Conservation (phyloP, 2,113 vertebrate species). For the Hydrolagus affinis region DNA sequence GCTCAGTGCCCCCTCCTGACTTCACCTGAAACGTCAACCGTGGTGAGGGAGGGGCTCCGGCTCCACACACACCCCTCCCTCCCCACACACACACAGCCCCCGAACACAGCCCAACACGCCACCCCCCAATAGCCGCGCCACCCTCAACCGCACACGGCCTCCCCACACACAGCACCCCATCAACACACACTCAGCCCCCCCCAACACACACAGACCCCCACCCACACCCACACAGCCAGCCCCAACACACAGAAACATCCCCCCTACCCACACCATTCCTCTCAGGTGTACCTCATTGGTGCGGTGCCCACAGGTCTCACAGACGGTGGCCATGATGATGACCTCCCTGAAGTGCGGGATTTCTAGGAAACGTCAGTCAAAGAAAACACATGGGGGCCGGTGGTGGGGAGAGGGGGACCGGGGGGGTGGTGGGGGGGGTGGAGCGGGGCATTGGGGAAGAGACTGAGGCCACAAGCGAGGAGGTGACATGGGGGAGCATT, state of each 20-base stretch:
- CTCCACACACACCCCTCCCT: too few relatives aligned
- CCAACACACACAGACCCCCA: too few relatives aligned
- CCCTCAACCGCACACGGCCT: not conserved
- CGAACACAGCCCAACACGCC: too few relatives aligned
- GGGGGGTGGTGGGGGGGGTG: too few relatives aligned
- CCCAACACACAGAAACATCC: not conserved
- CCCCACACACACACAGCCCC: too few relatives aligned
- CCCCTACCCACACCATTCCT: not conserved
- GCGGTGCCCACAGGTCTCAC: conserved; percentile 78
- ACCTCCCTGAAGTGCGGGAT: conserved; percentile 97
- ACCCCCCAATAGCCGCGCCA: too few relatives aligned
- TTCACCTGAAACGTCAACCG: too few relatives aligned
- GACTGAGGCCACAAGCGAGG: too few relatives aligned
- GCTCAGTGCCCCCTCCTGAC: conserved; percentile 81
- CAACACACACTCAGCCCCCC: too few relatives aligned
- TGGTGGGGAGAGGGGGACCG: too few relatives aligned
- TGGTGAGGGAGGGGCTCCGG: too few relatives aligned
- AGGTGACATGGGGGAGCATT: not conserved
- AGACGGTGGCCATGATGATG: conserved; percentile 93
- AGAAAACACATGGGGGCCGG: conserved; percentile 39
- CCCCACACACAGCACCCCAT: not conserved
- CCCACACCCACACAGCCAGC: not conserved
- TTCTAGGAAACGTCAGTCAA: conserved; percentile 54
- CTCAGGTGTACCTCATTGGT: conserved; percentile 72
- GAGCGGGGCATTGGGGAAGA: too few relatives aligned